Evolutionary conservation across 2,888 invertebrate genomes (phyloP).

Genomic region (Nemotelus pantherinus): DNA sequence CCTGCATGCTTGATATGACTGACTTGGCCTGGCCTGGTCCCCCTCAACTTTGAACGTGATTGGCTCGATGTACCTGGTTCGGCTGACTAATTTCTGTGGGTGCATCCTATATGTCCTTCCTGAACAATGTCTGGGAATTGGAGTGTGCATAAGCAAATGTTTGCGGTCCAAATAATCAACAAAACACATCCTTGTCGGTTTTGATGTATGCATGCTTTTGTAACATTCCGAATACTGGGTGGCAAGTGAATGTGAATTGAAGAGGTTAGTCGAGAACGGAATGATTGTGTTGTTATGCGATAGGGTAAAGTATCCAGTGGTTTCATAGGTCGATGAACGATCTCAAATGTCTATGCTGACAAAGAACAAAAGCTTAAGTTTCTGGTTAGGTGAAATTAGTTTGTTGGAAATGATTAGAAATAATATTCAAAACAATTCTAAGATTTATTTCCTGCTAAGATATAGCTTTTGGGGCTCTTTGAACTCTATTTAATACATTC

Average conservation of each 20-base stretch:
- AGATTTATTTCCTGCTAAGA: too few species aligned
- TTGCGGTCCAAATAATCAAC: conserved; percentile 42
- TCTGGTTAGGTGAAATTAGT: too few species aligned
- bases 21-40: too few species aligned
- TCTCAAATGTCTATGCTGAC: neutral
- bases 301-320: neutral
- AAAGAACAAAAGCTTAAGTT: neutral
- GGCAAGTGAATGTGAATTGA: neutral
- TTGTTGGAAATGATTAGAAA: too few species aligned
- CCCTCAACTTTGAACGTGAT: too few species aligned
- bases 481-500: neutral
- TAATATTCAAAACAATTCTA: too few species aligned
- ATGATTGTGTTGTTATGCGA: conserved; percentile 6
- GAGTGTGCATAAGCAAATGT: conserved; percentile 39
- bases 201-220: neutral
- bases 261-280: neutral
- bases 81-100: neutral
- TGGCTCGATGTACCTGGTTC: too few species aligned
- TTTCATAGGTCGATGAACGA: neutral
- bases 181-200: conserved; percentile 38
- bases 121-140: neutral
- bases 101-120: conserved; percentile 10
- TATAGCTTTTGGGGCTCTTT: too few species aligned
- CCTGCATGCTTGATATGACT: neutral
- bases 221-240: neutral